A percentile compares a stretch with the other conserved stretches of the same genome.
These are phyloP conservation scores for Operophtera brumata DNA, from an alignment of 2,888 invertebrate genomes.

Conservation along the genomic window DNA sequence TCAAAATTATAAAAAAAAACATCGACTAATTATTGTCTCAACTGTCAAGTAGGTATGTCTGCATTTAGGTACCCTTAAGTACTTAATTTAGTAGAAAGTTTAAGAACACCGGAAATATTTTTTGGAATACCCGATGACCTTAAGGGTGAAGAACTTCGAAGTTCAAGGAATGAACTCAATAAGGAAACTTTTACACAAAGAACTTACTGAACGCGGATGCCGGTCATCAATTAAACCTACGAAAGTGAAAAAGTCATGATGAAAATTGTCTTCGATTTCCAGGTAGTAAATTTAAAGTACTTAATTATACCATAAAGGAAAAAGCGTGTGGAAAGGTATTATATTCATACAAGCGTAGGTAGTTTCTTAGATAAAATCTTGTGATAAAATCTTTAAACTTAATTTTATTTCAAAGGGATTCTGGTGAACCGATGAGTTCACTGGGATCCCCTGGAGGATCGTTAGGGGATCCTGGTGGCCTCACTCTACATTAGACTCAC, in stretches of 20 bases:
- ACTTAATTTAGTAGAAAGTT: constrained; percentile 5
- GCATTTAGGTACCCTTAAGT: background rate
- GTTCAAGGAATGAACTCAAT: constrained; percentile 22
- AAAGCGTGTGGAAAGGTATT: background rate
- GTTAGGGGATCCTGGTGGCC: too few species aligned
- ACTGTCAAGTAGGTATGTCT: background rate
- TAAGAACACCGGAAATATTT: constrained; percentile 27
- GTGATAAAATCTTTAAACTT: too few species aligned
- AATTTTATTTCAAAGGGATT: too few species aligned
- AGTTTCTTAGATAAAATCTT: too few species aligned
- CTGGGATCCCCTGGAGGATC: too few species aligned
- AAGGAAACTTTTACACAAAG: constrained; percentile 25
- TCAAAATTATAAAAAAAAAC: too few species aligned
- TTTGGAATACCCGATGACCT: constrained; percentile 10
- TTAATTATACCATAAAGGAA: constrained; percentile 4
- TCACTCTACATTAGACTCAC: too few species aligned
- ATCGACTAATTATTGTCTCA: background rate
- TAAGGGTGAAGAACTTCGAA: constrained; percentile 18
- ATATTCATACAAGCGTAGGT: background rate
- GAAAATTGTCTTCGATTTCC: constrained; percentile 8
- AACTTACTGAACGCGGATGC: constrained; percentile 30
- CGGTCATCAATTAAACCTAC: constrained; percentile 19
- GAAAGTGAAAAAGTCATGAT: constrained; percentile 10
- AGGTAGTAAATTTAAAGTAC: constrained; percentile 9
- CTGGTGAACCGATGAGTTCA: too few species aligned